Base-by-base conservation (phyloP, 2,797 vertebrate genomes). In the Lepidocolaptes lacrymiger region DNA sequence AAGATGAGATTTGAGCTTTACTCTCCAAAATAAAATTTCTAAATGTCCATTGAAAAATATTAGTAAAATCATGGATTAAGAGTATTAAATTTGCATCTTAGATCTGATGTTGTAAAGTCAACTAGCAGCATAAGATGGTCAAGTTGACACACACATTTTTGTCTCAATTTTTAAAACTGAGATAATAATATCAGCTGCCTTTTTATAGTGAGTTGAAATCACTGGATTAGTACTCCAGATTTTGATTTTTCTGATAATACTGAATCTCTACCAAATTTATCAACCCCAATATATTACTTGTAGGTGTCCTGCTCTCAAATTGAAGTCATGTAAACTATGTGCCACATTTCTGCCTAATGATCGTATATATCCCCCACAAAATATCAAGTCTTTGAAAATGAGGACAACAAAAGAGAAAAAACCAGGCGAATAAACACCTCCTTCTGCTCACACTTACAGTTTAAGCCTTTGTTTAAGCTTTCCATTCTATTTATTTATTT, bases 401-500 rank as follows among this genome's bases (percentile, higher is more conserved):
- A 69, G 14, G 16, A 41, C 44, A 61, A 30, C 5, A 36, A 52
- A 87, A 54, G 79, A 46, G 5, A 46, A 46, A 46, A 49, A 48
- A 46, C 24, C 1, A 10, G 5, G 2, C 10, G 19, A 78, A 83
- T 27, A 67, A 91, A 74, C 2, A 46, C 1, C 3, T 78, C 7
- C 1, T 64, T 46, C 22, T 58, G 4, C 9, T 10, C n/a, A 76
- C 12, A 4, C 8, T 68, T 72, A n/a, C 12, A 55, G 36, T 34
- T 91, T 55, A 89, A 87, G 27, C 8, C 88, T 84, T 88, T 69
- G 21, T 9, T 83, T 87, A 67, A 93, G 89, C 10, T 89, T 87
- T 71, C 5, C 7, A 52, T 93, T 80, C 28, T 74, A 49, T 85
- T 95, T 92, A 91, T 85, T 92, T 94, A 88, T 93, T 93, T 88